Percentiles rank a stretch among this genome's conserved stretches.
These are phyloP conservation scores for Ecliptopera silaceata DNA, from an alignment of 2,888 invertebrate genomes.

Conservation along the genomic window DNA sequence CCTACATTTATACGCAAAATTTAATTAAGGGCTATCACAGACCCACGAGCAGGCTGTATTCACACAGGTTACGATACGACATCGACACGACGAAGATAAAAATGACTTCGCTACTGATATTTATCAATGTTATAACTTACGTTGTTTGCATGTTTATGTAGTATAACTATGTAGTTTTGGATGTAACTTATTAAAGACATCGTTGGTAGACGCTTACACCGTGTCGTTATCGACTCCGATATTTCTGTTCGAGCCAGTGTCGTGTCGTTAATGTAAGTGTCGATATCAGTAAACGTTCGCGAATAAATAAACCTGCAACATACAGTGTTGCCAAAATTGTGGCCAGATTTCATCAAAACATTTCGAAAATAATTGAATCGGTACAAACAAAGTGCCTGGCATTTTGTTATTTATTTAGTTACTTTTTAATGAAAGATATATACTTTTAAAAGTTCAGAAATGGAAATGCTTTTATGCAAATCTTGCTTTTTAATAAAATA, in stretches of 20 bases:
- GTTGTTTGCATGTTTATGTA: too few relatives aligned
- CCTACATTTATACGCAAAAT: not conserved
- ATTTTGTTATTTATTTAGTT: conserved; percentile 1
- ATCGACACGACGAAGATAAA: too few relatives aligned
- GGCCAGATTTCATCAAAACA: conserved; percentile 16
- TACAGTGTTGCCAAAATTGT: conserved; percentile 8
- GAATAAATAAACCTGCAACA: conserved; percentile 21
- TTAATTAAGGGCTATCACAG: conserved; percentile 18
- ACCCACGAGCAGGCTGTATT: conserved; percentile 2
- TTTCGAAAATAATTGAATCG: conserved; percentile 17
- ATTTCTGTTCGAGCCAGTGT: too few relatives aligned
- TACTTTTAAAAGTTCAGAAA: not conserved
- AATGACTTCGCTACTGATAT: too few relatives aligned
- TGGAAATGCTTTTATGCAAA: not conserved
- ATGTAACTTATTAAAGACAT: too few relatives aligned
- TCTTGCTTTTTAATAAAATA: too few relatives aligned
- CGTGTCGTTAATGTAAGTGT: too few relatives aligned
- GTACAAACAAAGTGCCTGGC: not conserved
- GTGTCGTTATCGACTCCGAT: too few relatives aligned
- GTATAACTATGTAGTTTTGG: too few relatives aligned
- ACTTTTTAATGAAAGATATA: not conserved
- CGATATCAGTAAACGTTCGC: not conserved
- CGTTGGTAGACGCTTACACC: too few relatives aligned
- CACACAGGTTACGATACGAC: too few relatives aligned
- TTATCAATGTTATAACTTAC: too few relatives aligned